These are phyloP conservation scores for Heliconius ethilla DNA, from an alignment of 2,888 invertebrate species.

Conservation along the genomic window DNA sequence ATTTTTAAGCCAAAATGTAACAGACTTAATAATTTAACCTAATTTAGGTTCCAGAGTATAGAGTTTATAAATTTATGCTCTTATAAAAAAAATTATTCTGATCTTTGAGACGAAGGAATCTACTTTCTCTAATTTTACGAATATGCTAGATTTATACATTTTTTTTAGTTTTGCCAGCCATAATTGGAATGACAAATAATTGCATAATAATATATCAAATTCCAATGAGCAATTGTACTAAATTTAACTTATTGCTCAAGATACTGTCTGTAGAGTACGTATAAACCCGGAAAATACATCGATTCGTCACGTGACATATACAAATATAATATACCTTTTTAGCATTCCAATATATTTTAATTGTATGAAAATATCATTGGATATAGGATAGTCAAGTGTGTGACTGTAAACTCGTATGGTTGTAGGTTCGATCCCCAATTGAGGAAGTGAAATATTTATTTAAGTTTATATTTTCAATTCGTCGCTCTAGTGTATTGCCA, in stretches of 20 bases:
- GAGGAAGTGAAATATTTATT: background rate
- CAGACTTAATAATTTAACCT: too few species aligned
- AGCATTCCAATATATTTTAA: background rate
- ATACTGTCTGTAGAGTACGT: background rate
- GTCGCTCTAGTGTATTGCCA: background rate
- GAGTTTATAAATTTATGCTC: too few species aligned
- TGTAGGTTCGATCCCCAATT: background rate
- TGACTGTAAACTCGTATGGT: background rate
- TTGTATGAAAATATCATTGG: background rate
- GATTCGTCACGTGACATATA: constrained; percentile 13
- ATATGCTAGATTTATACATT: too few species aligned
- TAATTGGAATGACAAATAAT: background rate
- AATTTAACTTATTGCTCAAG: constrained; percentile 8
- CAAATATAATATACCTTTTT: background rate
- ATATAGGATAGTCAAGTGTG: background rate
- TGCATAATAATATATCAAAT: constrained; percentile 5
- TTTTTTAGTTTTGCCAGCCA: background rate
- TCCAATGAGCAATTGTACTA: constrained; percentile 1
- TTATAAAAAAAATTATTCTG: too few species aligned
- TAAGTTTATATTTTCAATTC: background rate
- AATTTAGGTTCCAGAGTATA: too few species aligned
- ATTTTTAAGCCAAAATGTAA: too few species aligned
- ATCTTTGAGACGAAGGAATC: too few species aligned
- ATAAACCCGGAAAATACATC: constrained; percentile 24
- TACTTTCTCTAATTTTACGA: too few species aligned